Evolutionary conservation across 2,113 vertebrate genomes (phyloP).

Genomic region (Gracilinanus agilis): DNA sequence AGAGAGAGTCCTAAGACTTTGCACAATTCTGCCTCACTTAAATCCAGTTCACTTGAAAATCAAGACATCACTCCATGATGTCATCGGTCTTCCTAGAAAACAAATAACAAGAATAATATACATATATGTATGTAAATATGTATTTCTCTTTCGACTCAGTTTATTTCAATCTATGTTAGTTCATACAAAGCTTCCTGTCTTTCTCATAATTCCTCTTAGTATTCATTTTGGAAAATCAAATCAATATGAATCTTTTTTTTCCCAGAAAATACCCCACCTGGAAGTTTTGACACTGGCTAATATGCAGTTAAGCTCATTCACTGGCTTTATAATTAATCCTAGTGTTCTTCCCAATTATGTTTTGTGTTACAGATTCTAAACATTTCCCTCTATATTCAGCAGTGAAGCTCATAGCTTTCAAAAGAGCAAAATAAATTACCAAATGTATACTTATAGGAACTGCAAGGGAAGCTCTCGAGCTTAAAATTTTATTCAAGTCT

Average conservation of each 20-base stretch:
- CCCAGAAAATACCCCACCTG: neutral
- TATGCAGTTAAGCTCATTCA: neutral
- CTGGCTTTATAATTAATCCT: neutral
- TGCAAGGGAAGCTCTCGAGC: conserved; percentile 1
- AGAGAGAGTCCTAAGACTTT: no score
- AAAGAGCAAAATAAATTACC: conserved; percentile 47
- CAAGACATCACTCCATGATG: no score
- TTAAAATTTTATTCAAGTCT: conserved; percentile 39
- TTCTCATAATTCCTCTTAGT: neutral
- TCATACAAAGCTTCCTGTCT: neutral
- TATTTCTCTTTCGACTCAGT: neutral
- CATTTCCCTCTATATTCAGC: conserved; percentile 31
- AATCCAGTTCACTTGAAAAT: no score
- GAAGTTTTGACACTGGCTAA: neutral
- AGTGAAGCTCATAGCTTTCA: conserved; percentile 43
- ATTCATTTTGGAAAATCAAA: neutral
- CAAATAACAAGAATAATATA: no score
- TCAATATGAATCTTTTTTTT: neutral
- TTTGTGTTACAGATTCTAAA: conserved; percentile 29
- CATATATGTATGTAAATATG: neutral
- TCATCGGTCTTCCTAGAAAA: no score
- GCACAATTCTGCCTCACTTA: no score
- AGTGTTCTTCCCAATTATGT: neutral
- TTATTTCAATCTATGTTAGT: neutral
- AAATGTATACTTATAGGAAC: conserved; percentile 15